Evolutionary conservation across 1,140 invertebrate species (phyloP), one percentile per base, ranked within the genome.

Genomic region (Hypothenemus hampei): DNA sequence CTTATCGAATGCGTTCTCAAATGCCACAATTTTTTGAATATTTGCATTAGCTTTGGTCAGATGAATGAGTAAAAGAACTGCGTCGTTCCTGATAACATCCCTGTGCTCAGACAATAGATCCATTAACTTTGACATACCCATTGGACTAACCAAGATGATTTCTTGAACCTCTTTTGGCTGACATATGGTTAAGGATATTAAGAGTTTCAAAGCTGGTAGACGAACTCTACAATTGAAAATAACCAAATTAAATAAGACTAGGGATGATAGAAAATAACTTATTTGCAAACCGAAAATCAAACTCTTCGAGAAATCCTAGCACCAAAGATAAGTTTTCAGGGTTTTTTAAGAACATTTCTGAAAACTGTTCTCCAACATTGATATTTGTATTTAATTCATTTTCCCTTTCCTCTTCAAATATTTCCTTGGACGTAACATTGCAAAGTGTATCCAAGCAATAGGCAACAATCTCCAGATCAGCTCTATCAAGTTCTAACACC

Each of bases 1-100:
- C 59, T 89, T 80, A 74, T 98, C 95, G 73, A 98, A 99, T 0
- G 93, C 93, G 77, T 97, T 98, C 76, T 99, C 95, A 77, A 98
- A 99, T 0, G 95, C 97, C 3, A 99, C 93, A 66, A 99, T 98
- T 76, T 99, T 99, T 72, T 99, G 97, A 63, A 99, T 95, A 72
- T 97, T 97, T 0, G 93, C 89, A 78, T 99, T 98, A 4, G 86
- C 86, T 75, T 93, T 93, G 0, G 94, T 98, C 40, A 99, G 74
- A 68, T 95, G 87, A 59, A 91, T 91, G 0, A 99, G 75, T n/a
- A 99, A 74, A 4, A 99, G 73, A 10, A 99, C 73, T 1, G 91
- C 91, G 77, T 98, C 93, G 75, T 99, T 99, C 56, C 97, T 76
- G 31, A 99, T 91, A 4, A 98, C 89, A 82, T 99, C 97, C 67